Base-by-base conservation (phyloP, 2,888 invertebrate genomes). In the Biston stratarius region DNA sequence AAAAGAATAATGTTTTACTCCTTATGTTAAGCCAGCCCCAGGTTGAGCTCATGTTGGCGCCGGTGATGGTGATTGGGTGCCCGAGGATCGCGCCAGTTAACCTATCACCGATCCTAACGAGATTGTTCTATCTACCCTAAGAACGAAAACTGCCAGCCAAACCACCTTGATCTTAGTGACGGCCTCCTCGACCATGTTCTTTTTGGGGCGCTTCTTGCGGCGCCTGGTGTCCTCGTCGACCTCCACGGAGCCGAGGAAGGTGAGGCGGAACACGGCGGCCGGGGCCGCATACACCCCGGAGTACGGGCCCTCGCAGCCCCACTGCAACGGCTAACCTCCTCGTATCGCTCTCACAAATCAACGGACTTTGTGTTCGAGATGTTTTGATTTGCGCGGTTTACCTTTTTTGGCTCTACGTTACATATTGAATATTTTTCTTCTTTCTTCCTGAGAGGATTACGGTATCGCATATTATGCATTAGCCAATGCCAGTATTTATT, bases 111-210 rank as follows among this genome's bases (percentile, higher is more conserved):
- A 0, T 42, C 40, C 24, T 15, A 55, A 38, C 52, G 12, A 11
- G 11, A 10, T 44, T 47, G 14, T 10, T n/a, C 33, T 33, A 40
- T 34, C 55, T 65, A 60, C 49, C 59, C 60, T 65, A 61, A 53
- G 12, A 59, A 71, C 61, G 65, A 58, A 71, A 72, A 73, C 78
- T 80, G 84, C 81, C 84, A 78, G 85, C 87, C 87, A 87, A 87
- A 90, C 89, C 95, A 97, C 97, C 97, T 97, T 97, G 88, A 97
- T 96, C 94, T 97, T 97, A 91, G 96, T 96, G 93, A 97, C 97
- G 82, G 97, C 97, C 91, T 97, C 97, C 94, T 97, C 97, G 85
- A 97, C 97, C 97, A 97, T 97, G 94, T 96, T 96, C 95, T 97
- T 97, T 96, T 97, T 97, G 94, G 95, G 96, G 83, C 97, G 94